A percentile compares a stretch with the other conserved stretches of the same genome.
Evolutionary conservation across 2,888 invertebrate species (phyloP).

Genomic region (Epirrhoe alternata): DNA sequence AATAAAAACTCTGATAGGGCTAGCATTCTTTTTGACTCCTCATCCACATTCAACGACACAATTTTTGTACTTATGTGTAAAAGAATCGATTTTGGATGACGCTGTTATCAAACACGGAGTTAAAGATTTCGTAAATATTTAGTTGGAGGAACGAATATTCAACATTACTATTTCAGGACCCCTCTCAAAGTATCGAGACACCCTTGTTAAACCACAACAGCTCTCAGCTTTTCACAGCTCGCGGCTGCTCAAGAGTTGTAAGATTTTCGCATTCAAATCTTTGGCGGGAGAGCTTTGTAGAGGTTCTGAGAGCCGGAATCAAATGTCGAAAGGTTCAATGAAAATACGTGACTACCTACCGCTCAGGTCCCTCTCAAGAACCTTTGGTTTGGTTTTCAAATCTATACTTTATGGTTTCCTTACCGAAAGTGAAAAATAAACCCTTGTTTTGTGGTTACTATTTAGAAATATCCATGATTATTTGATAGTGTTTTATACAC

Average conservation of each 20-base stretch:
- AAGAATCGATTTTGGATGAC: neutral
- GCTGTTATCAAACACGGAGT: neutral
- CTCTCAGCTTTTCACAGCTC: slow-evolving; percentile 22
- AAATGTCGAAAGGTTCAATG: slow-evolving; percentile 53
- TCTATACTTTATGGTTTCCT: slow-evolving; percentile 23
- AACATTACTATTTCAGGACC: neutral
- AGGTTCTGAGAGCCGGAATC: slow-evolving; percentile 35
- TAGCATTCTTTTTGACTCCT: too few relatives aligned
- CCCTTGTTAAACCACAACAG: slow-evolving; percentile 2
- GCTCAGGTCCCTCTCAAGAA: slow-evolving; percentile 49
- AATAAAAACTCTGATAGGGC: too few relatives aligned
- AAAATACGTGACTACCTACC: slow-evolving; percentile 48
- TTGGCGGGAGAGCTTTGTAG: slow-evolving; percentile 39
- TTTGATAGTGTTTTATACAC: too few relatives aligned
- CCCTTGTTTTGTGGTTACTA: neutral
- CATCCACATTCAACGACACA: too few relatives aligned
- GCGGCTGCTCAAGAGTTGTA: slow-evolving; percentile 25
- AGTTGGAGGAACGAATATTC: neutral
- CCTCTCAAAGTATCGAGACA: neutral
- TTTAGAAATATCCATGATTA: too few relatives aligned
- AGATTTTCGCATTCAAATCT: slow-evolving; percentile 31
- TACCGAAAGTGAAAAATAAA: neutral
- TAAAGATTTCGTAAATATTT: neutral
- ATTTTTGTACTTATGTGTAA: too few relatives aligned
- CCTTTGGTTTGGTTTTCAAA: slow-evolving; percentile 45